Evolutionary conservation across 1,140 invertebrate species (phyloP).

Genomic region (Lordiphosa stackelbergi): DNA sequence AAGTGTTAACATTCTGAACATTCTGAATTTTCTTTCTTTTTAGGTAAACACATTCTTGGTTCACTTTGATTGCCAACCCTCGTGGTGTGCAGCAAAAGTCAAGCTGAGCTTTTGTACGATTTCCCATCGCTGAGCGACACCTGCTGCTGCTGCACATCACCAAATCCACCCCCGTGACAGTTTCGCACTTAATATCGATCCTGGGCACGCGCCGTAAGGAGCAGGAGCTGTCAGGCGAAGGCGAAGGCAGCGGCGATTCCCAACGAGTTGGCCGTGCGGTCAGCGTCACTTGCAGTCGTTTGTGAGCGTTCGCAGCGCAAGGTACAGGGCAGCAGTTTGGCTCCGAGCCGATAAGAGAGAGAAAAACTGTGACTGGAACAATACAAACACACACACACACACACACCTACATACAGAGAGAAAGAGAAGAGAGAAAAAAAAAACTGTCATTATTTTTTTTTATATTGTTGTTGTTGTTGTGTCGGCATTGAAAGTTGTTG

Average conservation of each 20-base stretch:
- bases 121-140: no score
- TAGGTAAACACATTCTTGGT: no score
- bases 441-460: constrained; percentile 20
- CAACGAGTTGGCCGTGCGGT: constrained; percentile 35
- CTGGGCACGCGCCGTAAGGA: constrained; percentile 30
- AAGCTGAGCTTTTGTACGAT: no score
- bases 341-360: constrained; percentile 13
- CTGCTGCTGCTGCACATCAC: neutral
- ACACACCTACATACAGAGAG: neutral
- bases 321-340: constrained; percentile 47
- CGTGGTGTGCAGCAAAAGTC: no score
- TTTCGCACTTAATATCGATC: constrained; percentile 40
- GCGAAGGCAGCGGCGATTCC: constrained; percentile 8
- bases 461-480: constrained; percentile 15
- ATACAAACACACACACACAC: constrained; percentile 8
- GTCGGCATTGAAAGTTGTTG: constrained; percentile 41
- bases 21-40: no score
- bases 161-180: constrained; percentile 25
- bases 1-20: no score
- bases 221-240: constrained; percentile 3
- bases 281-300: constrained; percentile 60
- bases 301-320: constrained; percentile 72
- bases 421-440: neutral
- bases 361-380: constrained; percentile 25
- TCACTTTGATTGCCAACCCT: no score